Conservation (phyloP, 2,888 invertebrate genomes). For the Erynnis tages region DNA sequence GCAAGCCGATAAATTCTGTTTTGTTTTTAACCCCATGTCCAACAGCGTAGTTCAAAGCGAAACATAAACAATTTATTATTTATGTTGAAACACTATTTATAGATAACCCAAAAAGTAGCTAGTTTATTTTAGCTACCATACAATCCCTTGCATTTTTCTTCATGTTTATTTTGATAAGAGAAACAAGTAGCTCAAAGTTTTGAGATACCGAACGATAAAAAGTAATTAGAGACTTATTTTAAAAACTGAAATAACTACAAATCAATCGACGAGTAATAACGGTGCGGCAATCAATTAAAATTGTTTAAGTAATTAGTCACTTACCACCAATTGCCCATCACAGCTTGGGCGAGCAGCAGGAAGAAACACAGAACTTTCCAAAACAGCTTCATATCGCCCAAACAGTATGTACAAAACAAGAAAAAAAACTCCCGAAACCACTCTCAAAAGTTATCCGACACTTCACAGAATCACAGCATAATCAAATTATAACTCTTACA, state of each 20-base stretch:
- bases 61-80: slow-evolving; percentile 46
- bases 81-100: slow-evolving; percentile 42
- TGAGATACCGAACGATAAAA: slow-evolving; percentile 1
- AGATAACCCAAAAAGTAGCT: slow-evolving; percentile 37
- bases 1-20: slow-evolving; percentile 35
- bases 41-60: slow-evolving; percentile 33
- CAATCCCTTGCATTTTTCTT: slow-evolving; percentile 34
- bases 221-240: slow-evolving; percentile 1
- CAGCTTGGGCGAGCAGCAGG: slow-evolving; percentile 61
- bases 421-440: slow-evolving; percentile 45
- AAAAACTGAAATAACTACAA: slow-evolving; percentile 17
- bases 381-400: slow-evolving; percentile 66
- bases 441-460: slow-evolving; percentile 36
- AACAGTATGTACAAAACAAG: slow-evolving; percentile 28
- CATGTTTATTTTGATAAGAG: slow-evolving; percentile 25
- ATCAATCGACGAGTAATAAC: slow-evolving; percentile 17
- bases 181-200: slow-evolving; percentile 14
- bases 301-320: slow-evolving; percentile 38
- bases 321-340: slow-evolving; percentile 74
- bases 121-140: slow-evolving; percentile 33
- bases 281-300: slow-evolving; percentile 20
- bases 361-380: slow-evolving; percentile 66
- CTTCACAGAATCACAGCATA: slow-evolving; percentile 47
- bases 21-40: slow-evolving; percentile 40
- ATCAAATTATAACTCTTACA: slow-evolving; percentile 39